A percentile compares a stretch with the other conserved stretches of the same genome.
Evolutionary conservation across 1,140 invertebrate genomes (phyloP).

Genomic region (Drosophila biarmipes): DNA sequence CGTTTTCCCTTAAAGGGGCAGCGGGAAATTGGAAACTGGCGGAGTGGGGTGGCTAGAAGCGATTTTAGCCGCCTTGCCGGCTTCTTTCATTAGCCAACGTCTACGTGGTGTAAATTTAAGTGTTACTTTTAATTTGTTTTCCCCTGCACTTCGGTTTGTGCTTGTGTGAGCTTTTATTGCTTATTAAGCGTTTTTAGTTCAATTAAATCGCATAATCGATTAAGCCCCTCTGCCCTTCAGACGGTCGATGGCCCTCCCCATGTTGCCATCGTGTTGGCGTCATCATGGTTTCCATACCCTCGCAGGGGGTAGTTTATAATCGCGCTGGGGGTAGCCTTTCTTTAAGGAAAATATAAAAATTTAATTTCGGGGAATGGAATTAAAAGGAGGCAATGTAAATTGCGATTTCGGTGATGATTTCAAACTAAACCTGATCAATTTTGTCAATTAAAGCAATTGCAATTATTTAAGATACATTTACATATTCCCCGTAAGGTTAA

Average conservation of each 20-base stretch:
- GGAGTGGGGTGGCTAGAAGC: neutral
- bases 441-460: too few species aligned
- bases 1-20: constrained; percentile 65
- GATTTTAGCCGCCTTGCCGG: constrained; percentile 12
- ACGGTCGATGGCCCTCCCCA: neutral
- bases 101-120: constrained; percentile 80
- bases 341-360: neutral
- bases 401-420: too few species aligned
- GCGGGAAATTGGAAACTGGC: neutral
- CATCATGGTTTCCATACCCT: constrained; percentile 18
- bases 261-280: constrained; percentile 16
- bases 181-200: constrained; percentile 82
- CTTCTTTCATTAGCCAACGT: constrained; percentile 70
- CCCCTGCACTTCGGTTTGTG: constrained; percentile 34
- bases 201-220: constrained; percentile 82
- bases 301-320: constrained; percentile 1
- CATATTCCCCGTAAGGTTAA: too few species aligned
- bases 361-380: too few species aligned
- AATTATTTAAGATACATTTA: too few species aligned
- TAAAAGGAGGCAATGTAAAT: too few species aligned
- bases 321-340: too few species aligned
- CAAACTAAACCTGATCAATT: too few species aligned
- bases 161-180: constrained; percentile 71
- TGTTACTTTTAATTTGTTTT: constrained; percentile 80
- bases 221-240: constrained; percentile 53